Conservation (phyloP, 2,113 vertebrate species). For the Numida meleagris region DNA sequence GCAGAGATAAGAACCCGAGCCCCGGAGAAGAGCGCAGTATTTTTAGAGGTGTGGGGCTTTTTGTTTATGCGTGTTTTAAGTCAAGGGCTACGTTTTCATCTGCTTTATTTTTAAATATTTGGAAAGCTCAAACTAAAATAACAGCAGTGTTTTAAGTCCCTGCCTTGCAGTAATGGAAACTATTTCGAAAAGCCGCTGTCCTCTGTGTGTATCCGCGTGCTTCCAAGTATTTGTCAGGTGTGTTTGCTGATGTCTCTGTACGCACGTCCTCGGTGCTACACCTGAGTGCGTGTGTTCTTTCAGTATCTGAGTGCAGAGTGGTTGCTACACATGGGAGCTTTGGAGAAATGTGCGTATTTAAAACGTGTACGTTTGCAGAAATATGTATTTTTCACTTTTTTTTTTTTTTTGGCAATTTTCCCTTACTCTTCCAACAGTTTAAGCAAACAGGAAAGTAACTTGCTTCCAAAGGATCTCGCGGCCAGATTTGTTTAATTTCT, state of each 20-base stretch:
- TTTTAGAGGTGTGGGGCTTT: conserved; percentile 43
- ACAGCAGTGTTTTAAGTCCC: conserved; percentile 33
- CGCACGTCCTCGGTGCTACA: not conserved
- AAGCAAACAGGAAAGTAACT: not conserved
- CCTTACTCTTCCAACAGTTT: not conserved
- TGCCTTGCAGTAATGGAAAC: conserved; percentile 62
- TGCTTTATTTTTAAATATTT: conserved; percentile 70
- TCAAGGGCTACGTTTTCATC: not conserved
- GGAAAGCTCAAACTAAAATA: conserved; percentile 64
- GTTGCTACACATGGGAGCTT: too few species aligned
- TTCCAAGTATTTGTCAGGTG: conserved; percentile 62
- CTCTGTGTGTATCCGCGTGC: not conserved
- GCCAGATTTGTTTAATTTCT: not conserved
- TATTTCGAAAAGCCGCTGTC: conserved; percentile 51
- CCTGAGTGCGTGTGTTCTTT: not conserved
- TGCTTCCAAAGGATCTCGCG: not conserved
- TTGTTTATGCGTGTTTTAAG: conserved; percentile 23
- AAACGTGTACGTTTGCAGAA: not conserved
- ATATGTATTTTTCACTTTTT: not conserved
- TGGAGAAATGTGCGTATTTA: not conserved
- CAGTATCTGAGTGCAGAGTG: not conserved
- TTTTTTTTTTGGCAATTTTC: not conserved
- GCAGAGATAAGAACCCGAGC: conserved; percentile 2
- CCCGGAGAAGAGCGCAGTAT: not conserved
- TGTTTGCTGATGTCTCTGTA: not conserved